phyloP scores from a whole-genome alignment of 2,113 vertebrate species.

The Chlamydotis undulata region DNA sequence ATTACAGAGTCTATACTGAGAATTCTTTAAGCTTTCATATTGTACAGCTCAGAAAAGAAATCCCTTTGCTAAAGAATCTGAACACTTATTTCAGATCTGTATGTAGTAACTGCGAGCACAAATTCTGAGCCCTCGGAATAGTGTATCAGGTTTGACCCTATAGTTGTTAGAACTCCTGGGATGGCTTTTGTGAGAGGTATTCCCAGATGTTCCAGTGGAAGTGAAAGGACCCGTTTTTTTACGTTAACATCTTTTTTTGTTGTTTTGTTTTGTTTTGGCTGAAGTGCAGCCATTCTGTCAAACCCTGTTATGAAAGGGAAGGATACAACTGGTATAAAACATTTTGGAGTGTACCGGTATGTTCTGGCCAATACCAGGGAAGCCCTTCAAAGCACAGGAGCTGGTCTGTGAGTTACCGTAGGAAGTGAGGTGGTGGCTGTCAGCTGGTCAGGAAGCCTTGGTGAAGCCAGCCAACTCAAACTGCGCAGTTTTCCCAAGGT shows the following conservation, averaged over 20 bases:
- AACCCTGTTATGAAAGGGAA: background rate
- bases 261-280: background rate
- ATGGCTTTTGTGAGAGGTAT: background rate
- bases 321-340: background rate
- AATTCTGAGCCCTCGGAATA: background rate
- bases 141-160: background rate
- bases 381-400: background rate
- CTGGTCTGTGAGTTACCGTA: accelerated
- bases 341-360: accelerated
- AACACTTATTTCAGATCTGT: background rate
- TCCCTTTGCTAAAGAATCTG: background rate
- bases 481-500: accelerated
- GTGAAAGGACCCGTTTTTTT: background rate
- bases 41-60: background rate
- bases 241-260: background rate
- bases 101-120: background rate
- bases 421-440: background rate
- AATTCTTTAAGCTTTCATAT: background rate
- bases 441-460: background rate
- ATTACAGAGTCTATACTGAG: background rate
- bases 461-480: background rate
- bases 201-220: background rate
- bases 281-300: background rate
- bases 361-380: background rate
- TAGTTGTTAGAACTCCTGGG: background rate